Conservation (phyloP, 2,888 invertebrate genomes). For the Ophion obscuratus region DNA sequence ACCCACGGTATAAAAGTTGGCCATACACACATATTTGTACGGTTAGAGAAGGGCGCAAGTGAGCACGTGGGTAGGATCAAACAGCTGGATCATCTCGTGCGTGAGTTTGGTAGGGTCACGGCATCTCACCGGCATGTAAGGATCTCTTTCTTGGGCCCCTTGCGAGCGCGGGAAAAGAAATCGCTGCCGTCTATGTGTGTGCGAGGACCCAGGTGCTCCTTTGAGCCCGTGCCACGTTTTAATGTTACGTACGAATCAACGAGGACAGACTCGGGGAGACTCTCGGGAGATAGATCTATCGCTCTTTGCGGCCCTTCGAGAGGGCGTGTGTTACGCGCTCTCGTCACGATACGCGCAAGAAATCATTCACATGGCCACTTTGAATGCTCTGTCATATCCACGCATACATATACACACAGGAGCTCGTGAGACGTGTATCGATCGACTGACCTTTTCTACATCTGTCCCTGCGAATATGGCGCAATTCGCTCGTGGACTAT, state of each 20-base stretch:
- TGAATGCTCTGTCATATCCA: background rate
- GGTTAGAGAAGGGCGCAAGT: conserved; percentile 71
- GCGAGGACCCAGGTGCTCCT: conserved; percentile 67
- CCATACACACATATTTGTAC: background rate
- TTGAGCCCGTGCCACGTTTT: conserved; percentile 29
- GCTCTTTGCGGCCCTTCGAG: conserved; percentile 17
- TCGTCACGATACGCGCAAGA: conserved; percentile 50
- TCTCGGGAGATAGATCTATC: conserved; percentile 50
- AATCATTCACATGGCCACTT: conserved; percentile 28
- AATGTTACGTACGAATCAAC: conserved; percentile 1
- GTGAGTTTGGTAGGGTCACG: conserved; percentile 68
- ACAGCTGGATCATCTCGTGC: conserved; percentile 84
- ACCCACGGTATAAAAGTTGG: conserved; percentile 14
- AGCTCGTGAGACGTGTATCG: conserved; percentile 27
- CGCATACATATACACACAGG: background rate
- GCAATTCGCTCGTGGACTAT: background rate
- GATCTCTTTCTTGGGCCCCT: conserved; percentile 77
- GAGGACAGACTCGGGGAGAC: background rate
- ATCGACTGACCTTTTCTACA: conserved; percentile 34
- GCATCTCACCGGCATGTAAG: conserved; percentile 67
- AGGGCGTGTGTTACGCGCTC: conserved; percentile 43
- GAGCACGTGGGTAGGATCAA: conserved; percentile 82
- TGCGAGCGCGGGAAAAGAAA: conserved; percentile 49
- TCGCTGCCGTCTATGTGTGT: conserved; percentile 29
- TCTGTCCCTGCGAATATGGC: conserved; percentile 32